Evolutionary conservation across 2,113 vertebrate genomes (phyloP).

Genomic region (Triplophysa rosa): DNA sequence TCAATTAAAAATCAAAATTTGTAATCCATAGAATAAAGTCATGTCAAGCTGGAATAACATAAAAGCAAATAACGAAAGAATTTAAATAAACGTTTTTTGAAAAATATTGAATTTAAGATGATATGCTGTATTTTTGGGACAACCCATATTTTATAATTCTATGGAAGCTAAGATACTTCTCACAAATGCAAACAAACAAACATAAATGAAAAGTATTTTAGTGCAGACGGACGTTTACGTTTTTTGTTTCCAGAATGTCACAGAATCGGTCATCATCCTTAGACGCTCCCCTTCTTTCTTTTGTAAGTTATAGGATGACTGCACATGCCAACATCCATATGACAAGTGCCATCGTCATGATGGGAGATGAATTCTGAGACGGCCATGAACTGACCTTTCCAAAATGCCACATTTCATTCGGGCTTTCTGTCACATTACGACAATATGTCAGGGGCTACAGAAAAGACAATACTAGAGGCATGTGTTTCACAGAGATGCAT

Average conservation of each 20-base stretch:
- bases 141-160: no score
- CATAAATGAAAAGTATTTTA: background rate
- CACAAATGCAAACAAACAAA: background rate
- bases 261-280: background rate
- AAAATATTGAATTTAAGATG: no score
- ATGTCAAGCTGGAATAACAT: no score
- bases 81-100: no score
- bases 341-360: constrained; percentile 73
- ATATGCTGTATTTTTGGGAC: no score
- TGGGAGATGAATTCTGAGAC: constrained; percentile 68
- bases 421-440: constrained; percentile 70
- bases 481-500: constrained; percentile 26
- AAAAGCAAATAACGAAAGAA: no score
- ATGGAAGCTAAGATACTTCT: no score
- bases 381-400: constrained; percentile 75
- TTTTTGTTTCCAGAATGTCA: background rate
- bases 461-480: constrained; percentile 64
- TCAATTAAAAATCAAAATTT: no score
- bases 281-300: background rate
- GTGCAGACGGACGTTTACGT: background rate
- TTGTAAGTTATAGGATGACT: constrained; percentile 59
- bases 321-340: constrained; percentile 72
- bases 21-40: no score
- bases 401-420: constrained; percentile 78
- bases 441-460: constrained; percentile 72